Conservation (phyloP, 1,140 invertebrate genomes). For the Orchestia grillus region DNA sequence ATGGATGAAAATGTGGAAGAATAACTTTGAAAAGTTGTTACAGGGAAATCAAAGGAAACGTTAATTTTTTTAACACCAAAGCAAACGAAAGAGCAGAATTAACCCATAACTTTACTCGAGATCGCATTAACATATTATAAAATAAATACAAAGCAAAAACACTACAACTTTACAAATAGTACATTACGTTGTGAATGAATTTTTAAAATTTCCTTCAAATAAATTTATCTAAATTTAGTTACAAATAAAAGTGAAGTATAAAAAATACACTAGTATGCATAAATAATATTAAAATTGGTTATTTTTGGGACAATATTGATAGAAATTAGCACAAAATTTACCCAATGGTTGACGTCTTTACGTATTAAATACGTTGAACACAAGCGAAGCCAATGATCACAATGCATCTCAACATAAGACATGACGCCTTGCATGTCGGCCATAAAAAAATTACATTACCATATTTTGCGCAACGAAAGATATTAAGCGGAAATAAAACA, state of each 20-base stretch:
- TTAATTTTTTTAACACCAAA: conserved; percentile 14
- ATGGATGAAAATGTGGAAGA: neutral
- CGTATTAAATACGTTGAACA: neutral
- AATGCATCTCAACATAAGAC: neutral
- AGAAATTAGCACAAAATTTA: neutral
- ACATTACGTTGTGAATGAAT: neutral
- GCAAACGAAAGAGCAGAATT: neutral
- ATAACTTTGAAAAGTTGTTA: neutral
- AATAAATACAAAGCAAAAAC: conserved; percentile 48
- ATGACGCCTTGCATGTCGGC: neutral
- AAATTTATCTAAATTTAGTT: neutral
- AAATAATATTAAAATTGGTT: neutral
- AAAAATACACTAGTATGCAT: neutral
- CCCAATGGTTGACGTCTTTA: neutral
- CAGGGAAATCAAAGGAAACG: neutral
- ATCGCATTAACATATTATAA: conserved; percentile 54
- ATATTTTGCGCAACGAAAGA: neutral
- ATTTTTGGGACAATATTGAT: neutral
- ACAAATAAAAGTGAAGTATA: neutral
- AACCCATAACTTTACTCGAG: conserved; percentile 46
- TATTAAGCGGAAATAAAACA: neutral
- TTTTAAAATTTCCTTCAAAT: neutral
- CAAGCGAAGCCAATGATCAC: neutral
- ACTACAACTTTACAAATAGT: conserved; percentile 45
- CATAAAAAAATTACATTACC: too few species aligned